phyloP scores from a whole-genome alignment of 2,113 vertebrate species.

The Mobula hypostoma region DNA sequence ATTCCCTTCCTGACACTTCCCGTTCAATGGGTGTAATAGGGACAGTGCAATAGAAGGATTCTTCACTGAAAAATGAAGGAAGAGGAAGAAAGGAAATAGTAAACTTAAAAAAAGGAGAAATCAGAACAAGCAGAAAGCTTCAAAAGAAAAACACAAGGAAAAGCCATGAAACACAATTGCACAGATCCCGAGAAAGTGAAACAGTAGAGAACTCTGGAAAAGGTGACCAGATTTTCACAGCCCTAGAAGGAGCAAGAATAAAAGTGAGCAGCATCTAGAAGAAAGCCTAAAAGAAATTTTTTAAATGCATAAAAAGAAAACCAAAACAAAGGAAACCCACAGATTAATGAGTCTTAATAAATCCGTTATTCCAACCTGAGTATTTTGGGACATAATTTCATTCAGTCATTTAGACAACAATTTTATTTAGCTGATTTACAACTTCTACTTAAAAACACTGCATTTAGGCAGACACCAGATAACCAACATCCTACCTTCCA shows the following conservation, averaged over 20 bases:
- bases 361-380: background rate
- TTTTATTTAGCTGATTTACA: background rate
- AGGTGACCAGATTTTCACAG: constrained; percentile 48
- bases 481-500: background rate
- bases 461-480: background rate
- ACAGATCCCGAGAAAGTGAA: constrained; percentile 37
- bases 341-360: constrained; percentile 16
- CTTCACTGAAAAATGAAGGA: constrained; percentile 66
- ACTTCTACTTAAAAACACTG: background rate
- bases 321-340: background rate
- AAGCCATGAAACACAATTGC: constrained; percentile 43
- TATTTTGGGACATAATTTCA: background rate
- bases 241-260: background rate
- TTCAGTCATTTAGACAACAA: background rate
- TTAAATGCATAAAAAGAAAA: background rate
- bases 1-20: constrained; percentile 76
- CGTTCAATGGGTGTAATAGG: constrained; percentile 84
- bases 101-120: constrained; percentile 44
- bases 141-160: constrained; percentile 48
- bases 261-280: constrained; percentile 13
- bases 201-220: constrained; percentile 17
- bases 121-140: constrained; percentile 49
- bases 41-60: constrained; percentile 81
- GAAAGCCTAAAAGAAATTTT: background rate
- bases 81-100: constrained; percentile 45